Conservation (phyloP, 2,888 invertebrate species). For the Pinctada fucata region DNA sequence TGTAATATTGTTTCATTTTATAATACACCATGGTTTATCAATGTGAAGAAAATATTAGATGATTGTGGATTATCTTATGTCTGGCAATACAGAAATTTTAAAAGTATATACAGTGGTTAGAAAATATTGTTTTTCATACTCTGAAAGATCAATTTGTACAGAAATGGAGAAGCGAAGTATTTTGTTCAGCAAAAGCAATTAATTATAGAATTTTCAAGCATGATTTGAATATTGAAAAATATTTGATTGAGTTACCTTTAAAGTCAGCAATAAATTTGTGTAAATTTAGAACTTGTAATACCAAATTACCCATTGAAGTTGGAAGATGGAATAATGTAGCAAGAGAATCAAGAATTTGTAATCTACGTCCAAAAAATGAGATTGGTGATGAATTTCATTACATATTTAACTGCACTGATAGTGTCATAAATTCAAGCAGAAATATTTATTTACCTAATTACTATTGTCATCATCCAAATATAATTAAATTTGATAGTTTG, state of each 20-base stretch:
- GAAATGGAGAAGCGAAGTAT: too few species aligned
- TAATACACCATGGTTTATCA: too few species aligned
- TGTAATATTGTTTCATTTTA: too few species aligned
- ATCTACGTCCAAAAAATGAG: neutral
- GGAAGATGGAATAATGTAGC: conserved; percentile 5
- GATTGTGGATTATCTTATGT: too few species aligned
- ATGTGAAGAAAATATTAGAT: too few species aligned
- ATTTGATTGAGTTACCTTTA: neutral
- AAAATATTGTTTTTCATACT: too few species aligned
- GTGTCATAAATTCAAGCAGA: neutral
- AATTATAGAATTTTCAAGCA: too few species aligned
- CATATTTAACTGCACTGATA: neutral
- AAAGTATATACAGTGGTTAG: too few species aligned
- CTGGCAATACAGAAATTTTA: too few species aligned
- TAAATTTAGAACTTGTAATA: conserved; percentile 6
- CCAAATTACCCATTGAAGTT: neutral
- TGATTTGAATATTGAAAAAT: too few species aligned
- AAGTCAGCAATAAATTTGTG: neutral
- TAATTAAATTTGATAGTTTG: neutral
- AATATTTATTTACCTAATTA: neutral
- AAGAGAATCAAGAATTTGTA: neutral
- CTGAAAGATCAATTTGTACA: too few species aligned
- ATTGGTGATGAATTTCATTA: conserved; percentile 1
- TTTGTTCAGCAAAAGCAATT: too few species aligned
- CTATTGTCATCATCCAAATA: neutral